phyloP scores from a whole-genome alignment of 2,797 vertebrate genomes.

The Odontamblyopus lacepedii region DNA sequence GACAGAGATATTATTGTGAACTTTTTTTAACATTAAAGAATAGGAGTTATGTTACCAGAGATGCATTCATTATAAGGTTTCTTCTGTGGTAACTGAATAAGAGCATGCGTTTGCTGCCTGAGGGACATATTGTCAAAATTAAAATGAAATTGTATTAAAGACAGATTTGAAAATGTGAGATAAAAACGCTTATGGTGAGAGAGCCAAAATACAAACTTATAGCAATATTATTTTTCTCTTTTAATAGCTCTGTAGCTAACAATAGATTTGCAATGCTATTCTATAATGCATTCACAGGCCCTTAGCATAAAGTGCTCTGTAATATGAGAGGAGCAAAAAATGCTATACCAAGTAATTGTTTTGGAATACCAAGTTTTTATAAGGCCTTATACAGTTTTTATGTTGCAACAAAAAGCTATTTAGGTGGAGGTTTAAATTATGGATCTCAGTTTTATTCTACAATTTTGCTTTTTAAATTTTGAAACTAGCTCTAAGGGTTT shows the following conservation, averaged over 20 bases:
- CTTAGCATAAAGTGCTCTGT: background rate
- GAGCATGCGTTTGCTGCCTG: background rate
- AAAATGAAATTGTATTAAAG: slow-evolving; percentile 5
- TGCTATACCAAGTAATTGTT: background rate
- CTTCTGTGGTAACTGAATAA: background rate
- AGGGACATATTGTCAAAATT: background rate
- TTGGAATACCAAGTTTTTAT: background rate
- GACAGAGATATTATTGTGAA: slow-evolving; percentile 10
- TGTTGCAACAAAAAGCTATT: too few relatives aligned
- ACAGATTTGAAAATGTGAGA: background rate
- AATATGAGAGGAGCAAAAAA: background rate
- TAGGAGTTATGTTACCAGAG: background rate
- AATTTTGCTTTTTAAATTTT: too few relatives aligned
- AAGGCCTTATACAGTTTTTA: too few relatives aligned
- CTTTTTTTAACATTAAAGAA: slow-evolving; percentile 3
- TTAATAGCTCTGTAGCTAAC: background rate
- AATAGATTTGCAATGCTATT: background rate
- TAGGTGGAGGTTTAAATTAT: too few relatives aligned
- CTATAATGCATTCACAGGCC: background rate
- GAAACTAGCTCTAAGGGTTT: too few relatives aligned
- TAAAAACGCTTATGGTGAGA: background rate
- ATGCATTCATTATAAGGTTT: slow-evolving; percentile 6
- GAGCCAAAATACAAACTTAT: background rate
- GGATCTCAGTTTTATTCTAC: too few relatives aligned
- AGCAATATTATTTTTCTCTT: background rate